These are phyloP conservation scores for Pseudachorutes palmiensis DNA, from an alignment of 1,140 invertebrate species.

Conservation along the genomic window DNA sequence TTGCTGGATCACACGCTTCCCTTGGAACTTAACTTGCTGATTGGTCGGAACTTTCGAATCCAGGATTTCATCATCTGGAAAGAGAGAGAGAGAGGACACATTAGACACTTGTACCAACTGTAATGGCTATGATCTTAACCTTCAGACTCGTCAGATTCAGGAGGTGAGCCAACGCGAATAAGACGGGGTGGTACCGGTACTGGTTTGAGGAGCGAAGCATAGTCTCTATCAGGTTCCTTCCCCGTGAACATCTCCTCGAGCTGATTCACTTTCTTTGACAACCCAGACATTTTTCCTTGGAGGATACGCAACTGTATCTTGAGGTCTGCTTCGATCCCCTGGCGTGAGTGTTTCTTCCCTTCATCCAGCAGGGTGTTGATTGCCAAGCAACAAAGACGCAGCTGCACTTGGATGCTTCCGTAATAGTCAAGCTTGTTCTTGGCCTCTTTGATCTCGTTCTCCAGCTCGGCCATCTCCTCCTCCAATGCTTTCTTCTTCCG, in stretches of 20 bases:
- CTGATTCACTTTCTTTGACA: background rate
- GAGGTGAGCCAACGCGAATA: background rate
- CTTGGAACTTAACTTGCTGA: background rate
- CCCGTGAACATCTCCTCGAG: background rate
- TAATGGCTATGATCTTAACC: background rate
- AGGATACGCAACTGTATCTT: background rate
- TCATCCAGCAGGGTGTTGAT: background rate
- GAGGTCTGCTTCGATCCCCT: background rate
- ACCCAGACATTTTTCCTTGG: background rate
- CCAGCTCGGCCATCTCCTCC: background rate
- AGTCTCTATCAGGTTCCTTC: slow-evolving; percentile 3
- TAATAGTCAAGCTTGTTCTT: background rate
- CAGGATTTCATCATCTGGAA: slow-evolving; percentile 11
- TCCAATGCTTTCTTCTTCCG: background rate
- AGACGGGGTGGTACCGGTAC: background rate
- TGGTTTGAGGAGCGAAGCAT: background rate
- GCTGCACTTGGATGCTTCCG: background rate
- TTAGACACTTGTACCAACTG: background rate
- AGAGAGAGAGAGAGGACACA: background rate
- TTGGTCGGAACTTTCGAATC: slow-evolving; percentile 3
- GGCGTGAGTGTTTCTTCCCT: background rate
- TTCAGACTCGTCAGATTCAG: background rate
- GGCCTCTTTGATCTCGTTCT: background rate
- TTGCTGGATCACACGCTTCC: slow-evolving; percentile 1
- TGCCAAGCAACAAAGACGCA: background rate